Evolutionary conservation across 2,888 invertebrate species (phyloP), one percentile per base, ranked within the genome.

Genomic region (Limnephilus auricula): DNA sequence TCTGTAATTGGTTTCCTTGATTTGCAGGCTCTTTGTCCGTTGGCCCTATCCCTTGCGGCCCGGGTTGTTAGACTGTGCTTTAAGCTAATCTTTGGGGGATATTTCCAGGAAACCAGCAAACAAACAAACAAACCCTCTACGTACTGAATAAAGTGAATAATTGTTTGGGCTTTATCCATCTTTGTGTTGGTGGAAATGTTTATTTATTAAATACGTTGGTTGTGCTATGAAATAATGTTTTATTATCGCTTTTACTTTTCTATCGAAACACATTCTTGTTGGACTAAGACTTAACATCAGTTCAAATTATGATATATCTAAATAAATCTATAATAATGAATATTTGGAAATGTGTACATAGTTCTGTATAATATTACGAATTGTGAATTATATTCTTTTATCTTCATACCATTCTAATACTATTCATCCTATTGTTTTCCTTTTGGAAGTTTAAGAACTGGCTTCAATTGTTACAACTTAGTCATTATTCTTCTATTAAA

Each of bases 181-280:
- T 84, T 86, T 90, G 37, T 88, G 65, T 83, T 25, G 78, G 45
- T 65, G 45, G 25, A 88, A 90, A 40, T 80, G 34, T 90, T 90
- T 91, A 85, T 91, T 88, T 88, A 91, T 90, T 34, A 37, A 90
- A 65, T 91, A 89, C 31, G 87, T 90, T 79, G 92, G 92, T 92
- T 92, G 92, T 92, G 92, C 92, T 92, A 92, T 87, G 30, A 85
- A 89, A 78, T 88, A 83, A 87, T 83, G 88, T 78, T 89, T 78
- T 65, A 65, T 91, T 84, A 79, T 79, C 30, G n/a, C 79, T 89
- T 89, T 50, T 89, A 79, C 80, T 79, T 89, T 89, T 89, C 80
- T 89, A 89, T 80, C 31, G 50, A 89, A 79, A 45, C 40, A 80
- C 89, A 89, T 89, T 89, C 80, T 30, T 40, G 45, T 89, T 40